Base-by-base conservation (phyloP, 1,140 invertebrate species). In the Pseudomyrmex cubaensis region DNA sequence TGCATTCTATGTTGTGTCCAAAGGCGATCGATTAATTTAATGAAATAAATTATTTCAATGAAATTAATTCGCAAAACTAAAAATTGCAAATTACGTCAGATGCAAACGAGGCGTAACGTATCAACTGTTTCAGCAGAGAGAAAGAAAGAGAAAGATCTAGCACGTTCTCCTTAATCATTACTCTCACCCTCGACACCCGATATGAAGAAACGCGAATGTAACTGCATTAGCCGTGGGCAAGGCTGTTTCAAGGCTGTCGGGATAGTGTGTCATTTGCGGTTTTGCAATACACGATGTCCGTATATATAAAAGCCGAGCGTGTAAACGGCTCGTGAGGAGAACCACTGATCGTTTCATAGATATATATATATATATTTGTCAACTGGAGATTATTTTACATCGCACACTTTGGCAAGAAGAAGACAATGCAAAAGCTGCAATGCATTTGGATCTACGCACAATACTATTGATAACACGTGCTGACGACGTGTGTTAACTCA, bases 231-330 rank as follows among this genome's bases (percentile, higher is more conserved):
- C 88, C 88, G 82, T 82, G 75, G 83, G 85, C 90, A 90, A 91
- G 90, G 90, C 84, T 90, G 84, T 76, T 61, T 74, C 90, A 91
- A 91, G 90, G 90, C 75, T 90, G 87, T 82, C 72, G 25, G 62
- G 77, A 87, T 89, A 80, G 80, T 85, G 78, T 89, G 85, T 89
- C 87, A 74, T 85, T 89, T 84, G 75, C 25, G 56, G 80, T 89
- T 86, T 89, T 83, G 88, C 85, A 89, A 89, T 82, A 61, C 77
- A 22, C 61, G 56, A 25, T 85, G 46, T 57, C 5, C 5, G 70
- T 82, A 73, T 54, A 8, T 52, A 52, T 12, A 7, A 35, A 35
- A 35, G 35, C 5, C 35, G 35, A 35, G 50, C 2, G 13, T 52
- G 12, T 52, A 52, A 66, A 85, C 66, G 44, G 56, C 25, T 25